A percentile compares a stretch with the other conserved stretches of the same genome.
These are phyloP conservation scores for Leptocoma aspasia DNA, from an alignment of 2,113 vertebrate species.

Conservation along the genomic window DNA sequence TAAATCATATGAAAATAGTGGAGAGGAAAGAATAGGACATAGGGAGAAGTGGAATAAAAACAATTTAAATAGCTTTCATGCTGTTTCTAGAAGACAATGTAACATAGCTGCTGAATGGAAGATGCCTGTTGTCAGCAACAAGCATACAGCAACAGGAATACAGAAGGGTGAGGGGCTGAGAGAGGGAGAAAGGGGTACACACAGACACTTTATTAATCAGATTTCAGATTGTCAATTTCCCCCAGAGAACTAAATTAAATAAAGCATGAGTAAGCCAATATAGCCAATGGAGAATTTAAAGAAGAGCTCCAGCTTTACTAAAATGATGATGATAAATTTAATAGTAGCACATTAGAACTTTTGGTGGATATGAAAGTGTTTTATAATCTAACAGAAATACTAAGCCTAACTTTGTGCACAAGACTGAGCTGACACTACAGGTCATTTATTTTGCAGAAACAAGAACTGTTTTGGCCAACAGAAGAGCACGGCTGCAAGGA, in stretches of 20 bases:
- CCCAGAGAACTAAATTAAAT: not conserved
- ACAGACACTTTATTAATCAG: not conserved
- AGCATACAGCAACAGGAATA: not conserved
- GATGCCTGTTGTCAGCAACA: not conserved
- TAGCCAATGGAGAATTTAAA: not conserved
- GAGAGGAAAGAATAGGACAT: slow-evolving; percentile 11
- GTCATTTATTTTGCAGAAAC: not conserved
- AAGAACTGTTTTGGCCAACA: not conserved
- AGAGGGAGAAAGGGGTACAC: not conserved
- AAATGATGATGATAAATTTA: not conserved
- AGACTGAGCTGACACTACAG: not conserved
- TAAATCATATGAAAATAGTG: slow-evolving; percentile 27
- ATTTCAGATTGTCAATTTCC: not conserved
- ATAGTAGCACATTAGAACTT: not conserved
- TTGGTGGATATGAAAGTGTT: not conserved
- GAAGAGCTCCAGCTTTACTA: not conserved
- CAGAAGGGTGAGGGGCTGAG: not conserved
- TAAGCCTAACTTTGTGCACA: not conserved
- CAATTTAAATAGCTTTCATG: slow-evolving; percentile 29
- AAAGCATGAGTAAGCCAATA: not conserved
- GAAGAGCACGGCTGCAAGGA: not conserved
- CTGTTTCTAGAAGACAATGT: slow-evolving; percentile 2
- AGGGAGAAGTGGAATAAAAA: slow-evolving; percentile 25
- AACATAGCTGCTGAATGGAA: not conserved
- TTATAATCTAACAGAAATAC: not conserved